Conservation (phyloP, 1,140 invertebrate genomes). For the Solen grandis region DNA sequence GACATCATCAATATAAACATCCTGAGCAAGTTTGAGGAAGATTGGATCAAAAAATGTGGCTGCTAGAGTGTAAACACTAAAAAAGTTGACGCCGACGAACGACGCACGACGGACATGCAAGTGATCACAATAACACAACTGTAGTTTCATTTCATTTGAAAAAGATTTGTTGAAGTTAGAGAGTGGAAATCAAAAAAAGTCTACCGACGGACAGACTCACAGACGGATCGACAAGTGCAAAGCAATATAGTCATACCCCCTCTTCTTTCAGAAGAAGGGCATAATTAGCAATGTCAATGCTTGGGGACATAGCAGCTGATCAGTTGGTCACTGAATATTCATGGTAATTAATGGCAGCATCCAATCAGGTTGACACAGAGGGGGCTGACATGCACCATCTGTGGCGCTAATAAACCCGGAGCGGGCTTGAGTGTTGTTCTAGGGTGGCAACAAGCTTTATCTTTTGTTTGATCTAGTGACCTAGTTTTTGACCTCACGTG, state of each 20-base stretch:
- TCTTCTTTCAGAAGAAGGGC: constrained; percentile 24
- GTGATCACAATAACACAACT: background rate
- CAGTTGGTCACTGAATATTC: constrained; percentile 25
- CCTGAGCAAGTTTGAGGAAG: background rate
- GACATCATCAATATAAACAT: background rate
- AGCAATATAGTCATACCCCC: constrained; percentile 10
- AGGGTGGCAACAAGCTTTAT: constrained; percentile 36
- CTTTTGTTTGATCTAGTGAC: constrained; percentile 12
- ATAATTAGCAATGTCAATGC: constrained; percentile 25
- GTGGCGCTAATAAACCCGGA: constrained; percentile 36
- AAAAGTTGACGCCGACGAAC: background rate
- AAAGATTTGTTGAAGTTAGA: background rate
- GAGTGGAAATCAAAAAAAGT: background rate
- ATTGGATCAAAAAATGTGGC: background rate
- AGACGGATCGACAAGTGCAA: background rate
- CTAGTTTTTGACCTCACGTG: constrained; percentile 32
- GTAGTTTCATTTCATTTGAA: background rate
- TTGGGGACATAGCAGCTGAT: constrained; percentile 24
- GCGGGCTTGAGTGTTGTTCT: constrained; percentile 36
- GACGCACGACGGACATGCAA: background rate
- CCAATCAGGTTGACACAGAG: constrained; percentile 36
- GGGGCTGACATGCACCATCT: constrained; percentile 35
- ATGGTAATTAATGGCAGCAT: constrained; percentile 18
- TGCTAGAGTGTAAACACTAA: background rate
- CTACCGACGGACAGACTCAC: background rate